phyloP scores from a whole-genome alignment of 1,140 invertebrate species.

The Branchinecta lindahli region DNA sequence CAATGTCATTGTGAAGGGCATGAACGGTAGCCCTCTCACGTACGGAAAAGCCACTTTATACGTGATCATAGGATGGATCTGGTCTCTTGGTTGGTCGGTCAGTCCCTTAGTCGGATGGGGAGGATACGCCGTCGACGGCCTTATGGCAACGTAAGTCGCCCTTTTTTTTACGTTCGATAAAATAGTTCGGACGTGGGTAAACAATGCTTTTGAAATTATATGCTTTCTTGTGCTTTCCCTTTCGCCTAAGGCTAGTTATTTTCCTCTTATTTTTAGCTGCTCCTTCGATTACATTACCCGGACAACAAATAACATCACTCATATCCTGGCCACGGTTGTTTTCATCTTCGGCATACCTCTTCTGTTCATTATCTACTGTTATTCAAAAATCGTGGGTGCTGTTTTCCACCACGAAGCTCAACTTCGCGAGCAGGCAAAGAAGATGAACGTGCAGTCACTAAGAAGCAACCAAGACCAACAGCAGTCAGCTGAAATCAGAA shows the following conservation, averaged over 20 bases:
- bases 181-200: neutral
- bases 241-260: neutral
- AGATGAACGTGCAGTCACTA: slow-evolving; percentile 30
- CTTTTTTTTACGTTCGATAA: neutral
- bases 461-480: slow-evolving; percentile 31
- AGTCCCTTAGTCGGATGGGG: slow-evolving; percentile 28
- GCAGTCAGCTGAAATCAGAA: slow-evolving; percentile 57
- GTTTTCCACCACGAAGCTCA: slow-evolving; percentile 33
- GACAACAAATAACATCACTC: slow-evolving; percentile 45
- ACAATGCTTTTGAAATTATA: neutral
- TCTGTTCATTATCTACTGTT: slow-evolving; percentile 30
- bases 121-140: slow-evolving; percentile 26
- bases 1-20: slow-evolving; percentile 28
- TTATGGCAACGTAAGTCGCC: slow-evolving; percentile 19
- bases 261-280: slow-evolving; percentile 13
- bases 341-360: slow-evolving; percentile 28
- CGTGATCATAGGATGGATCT: slow-evolving; percentile 26
- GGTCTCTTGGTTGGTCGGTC: slow-evolving; percentile 24
- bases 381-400: slow-evolving; percentile 35
- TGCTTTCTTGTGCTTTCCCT: neutral
- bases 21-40: slow-evolving; percentile 26
- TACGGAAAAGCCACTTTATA: slow-evolving; percentile 22
- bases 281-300: slow-evolving; percentile 48
- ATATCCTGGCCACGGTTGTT: slow-evolving; percentile 24
- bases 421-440: slow-evolving; percentile 30